Evolutionary conservation across 30 jellyfish, hydroid and myxozoan genomes (phyloP).

Genomic region (Sanderia malayensis): DNA sequence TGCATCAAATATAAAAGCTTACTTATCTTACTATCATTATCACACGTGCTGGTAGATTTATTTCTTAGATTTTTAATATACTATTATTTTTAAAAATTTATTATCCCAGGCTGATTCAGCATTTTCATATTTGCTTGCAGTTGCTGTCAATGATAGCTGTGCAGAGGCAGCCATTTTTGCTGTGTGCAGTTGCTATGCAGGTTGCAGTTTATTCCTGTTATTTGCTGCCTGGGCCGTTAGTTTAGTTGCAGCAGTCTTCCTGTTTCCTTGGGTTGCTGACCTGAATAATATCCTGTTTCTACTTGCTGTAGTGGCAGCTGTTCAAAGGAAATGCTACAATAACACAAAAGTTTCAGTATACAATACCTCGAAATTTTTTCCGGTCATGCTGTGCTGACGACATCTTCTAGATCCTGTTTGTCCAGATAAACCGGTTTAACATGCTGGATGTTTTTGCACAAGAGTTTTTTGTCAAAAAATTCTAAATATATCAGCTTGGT

Average conservation of each 20-base stretch:
- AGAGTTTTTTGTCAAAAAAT: too few species aligned
- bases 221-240: not conserved
- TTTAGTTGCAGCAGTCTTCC: too few species aligned
- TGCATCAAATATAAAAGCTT: too few species aligned
- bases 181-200: slow-evolving; percentile 50
- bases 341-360: too few species aligned
- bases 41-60: too few species aligned
- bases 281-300: not conserved
- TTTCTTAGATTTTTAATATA: too few species aligned
- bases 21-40: too few species aligned
- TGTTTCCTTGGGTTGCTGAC: not conserved
- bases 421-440: slow-evolving; percentile 4
- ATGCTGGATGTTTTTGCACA: too few species aligned
- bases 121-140: not conserved
- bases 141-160: not conserved
- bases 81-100: not conserved
- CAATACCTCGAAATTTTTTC: not conserved
- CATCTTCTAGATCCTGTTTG: slow-evolving; percentile 10
- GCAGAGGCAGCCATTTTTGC: slow-evolving; percentile 34
- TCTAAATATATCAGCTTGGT: too few species aligned
- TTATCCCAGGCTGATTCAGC: not conserved
- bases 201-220: not conserved
- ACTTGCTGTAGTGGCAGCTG: not conserved
- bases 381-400: not conserved
- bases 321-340: too few species aligned